phyloP scores from a whole-genome alignment of 2,113 vertebrate genomes.

The Ibidorhyncha struthersii region DNA sequence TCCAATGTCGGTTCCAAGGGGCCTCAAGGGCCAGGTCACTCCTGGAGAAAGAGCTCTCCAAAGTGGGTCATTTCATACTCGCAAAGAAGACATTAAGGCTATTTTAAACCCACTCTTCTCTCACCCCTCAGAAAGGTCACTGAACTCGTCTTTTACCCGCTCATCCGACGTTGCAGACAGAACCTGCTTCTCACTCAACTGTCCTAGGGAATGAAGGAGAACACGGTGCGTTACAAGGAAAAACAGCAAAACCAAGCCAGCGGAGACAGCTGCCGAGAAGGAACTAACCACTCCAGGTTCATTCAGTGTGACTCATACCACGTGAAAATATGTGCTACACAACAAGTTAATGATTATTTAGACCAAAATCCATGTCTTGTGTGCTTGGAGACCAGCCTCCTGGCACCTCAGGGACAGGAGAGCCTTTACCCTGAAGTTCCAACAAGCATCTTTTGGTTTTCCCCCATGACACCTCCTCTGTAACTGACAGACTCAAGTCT shows the following conservation, averaged over 20 bases:
- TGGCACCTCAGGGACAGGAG: background rate
- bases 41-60: background rate
- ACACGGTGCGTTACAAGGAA: constrained; percentile 38
- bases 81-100: constrained; percentile 71
- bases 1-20: fast-evolving
- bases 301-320: fast-evolving
- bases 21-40: background rate
- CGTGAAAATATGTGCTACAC: fast-evolving
- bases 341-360: background rate
- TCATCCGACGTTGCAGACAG: constrained; percentile 75
- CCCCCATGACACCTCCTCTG: background rate
- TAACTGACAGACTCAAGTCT: background rate
- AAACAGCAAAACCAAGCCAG: background rate
- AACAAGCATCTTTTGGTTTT: background rate
- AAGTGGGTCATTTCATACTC: background rate
- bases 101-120: constrained; percentile 81
- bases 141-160: constrained; percentile 85
- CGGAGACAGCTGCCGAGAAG: background rate
- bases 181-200: constrained; percentile 72
- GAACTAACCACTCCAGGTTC: fast-evolving
- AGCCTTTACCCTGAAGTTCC: background rate
- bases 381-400: background rate
- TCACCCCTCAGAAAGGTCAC: constrained; percentile 93
- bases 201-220: constrained; percentile 72
- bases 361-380: fast-evolving